A percentile compares a stretch with the other conserved stretches of the same genome.
Evolutionary conservation across 2,113 vertebrate genomes (phyloP).

Genomic region (Penelope pileata): DNA sequence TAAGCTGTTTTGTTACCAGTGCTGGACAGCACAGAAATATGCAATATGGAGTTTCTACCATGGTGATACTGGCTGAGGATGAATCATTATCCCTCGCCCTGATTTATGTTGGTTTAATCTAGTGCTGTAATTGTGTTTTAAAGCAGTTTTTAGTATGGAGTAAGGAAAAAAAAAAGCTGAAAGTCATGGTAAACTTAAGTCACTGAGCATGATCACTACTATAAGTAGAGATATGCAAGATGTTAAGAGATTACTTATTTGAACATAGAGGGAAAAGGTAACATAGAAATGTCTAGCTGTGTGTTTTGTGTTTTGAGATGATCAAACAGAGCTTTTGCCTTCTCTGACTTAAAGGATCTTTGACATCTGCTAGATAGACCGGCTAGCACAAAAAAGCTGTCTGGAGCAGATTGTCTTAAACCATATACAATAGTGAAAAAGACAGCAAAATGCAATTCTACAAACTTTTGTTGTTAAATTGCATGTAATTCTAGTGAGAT

Average conservation of each 20-base stretch:
- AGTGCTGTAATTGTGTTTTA: background rate
- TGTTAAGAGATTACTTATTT: conserved; percentile 29
- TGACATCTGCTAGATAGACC: background rate
- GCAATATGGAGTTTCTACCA: background rate
- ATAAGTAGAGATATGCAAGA: conserved; percentile 19
- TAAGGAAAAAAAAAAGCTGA: background rate
- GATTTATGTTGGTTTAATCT: background rate
- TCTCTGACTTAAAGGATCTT: background rate
- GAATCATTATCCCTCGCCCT: background rate
- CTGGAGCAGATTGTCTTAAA: conserved; percentile 12
- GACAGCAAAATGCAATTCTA: background rate
- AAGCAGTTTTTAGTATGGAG: background rate
- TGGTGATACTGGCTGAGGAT: background rate
- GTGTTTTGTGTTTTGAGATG: background rate
- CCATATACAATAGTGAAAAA: conserved; percentile 25
- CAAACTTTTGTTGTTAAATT: conserved; percentile 37
- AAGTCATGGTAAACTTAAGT: conserved; percentile 20
- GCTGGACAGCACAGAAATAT: background rate
- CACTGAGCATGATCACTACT: background rate
- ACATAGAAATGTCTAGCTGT: background rate
- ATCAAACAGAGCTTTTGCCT: background rate
- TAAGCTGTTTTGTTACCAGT: background rate
- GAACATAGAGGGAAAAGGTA: background rate
- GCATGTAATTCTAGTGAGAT: conserved; percentile 2
- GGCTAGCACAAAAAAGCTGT: conserved; percentile 38